phyloP scores from a whole-genome alignment of 2,113 vertebrate genomes.

The Nothocercus nigrocapillus region DNA sequence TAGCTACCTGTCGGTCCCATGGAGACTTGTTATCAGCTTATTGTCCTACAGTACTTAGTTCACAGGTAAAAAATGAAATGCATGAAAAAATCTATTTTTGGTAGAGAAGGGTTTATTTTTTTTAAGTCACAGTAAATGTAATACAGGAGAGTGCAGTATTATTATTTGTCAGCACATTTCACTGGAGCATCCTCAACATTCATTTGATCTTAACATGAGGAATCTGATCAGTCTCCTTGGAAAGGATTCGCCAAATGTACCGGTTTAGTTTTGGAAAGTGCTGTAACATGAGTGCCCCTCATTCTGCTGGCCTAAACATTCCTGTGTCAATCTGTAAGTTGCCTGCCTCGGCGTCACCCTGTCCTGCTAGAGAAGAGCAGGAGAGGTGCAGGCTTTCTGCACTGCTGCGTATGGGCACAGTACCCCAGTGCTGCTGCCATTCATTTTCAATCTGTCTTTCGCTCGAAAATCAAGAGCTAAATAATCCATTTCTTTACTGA shows the following conservation, averaged over 20 bases:
- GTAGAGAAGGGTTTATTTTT: background rate
- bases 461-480: background rate
- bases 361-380: background rate
- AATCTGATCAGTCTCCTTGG: constrained; percentile 50
- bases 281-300: constrained; percentile 40
- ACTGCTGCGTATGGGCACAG: background rate
- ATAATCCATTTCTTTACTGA: background rate
- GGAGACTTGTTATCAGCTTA: background rate
- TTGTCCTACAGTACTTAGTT: background rate
- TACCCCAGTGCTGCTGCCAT: background rate
- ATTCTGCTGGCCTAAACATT: constrained; percentile 65
- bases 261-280: constrained; percentile 58
- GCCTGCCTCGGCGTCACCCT: background rate
- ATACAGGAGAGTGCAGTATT: background rate
- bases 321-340: constrained; percentile 1
- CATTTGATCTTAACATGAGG: constrained; percentile 42
- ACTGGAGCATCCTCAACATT: constrained; percentile 2
- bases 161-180: constrained; percentile 10
- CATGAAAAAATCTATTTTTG: background rate
- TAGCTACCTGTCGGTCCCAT: background rate
- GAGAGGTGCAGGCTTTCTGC: background rate
- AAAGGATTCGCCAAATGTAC: constrained; percentile 53
- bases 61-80: background rate
- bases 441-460: background rate
- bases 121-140: background rate